Evolutionary conservation across 2,113 vertebrate species (phyloP).

Genomic region (Osmerus mordax): DNA sequence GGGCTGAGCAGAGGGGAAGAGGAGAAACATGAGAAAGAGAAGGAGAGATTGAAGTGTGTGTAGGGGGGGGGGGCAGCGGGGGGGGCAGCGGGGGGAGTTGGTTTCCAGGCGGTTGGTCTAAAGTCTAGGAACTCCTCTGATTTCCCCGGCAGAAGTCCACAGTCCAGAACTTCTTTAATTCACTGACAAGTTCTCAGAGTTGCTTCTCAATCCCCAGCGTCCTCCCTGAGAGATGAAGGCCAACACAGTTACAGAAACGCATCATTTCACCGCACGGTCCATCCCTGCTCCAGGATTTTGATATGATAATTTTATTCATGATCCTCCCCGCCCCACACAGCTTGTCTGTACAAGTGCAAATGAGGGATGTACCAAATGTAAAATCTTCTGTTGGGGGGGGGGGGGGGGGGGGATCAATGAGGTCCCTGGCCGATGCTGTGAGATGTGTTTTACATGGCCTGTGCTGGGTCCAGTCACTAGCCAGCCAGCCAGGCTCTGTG

Average conservation of each 20-base stretch:
- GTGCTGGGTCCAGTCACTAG: background rate
- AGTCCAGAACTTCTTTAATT: conserved; percentile 10
- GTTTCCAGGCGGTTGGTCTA: background rate
- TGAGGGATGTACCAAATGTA: conserved; percentile 9
- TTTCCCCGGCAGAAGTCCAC: background rate
- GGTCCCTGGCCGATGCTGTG: conserved; percentile 2
- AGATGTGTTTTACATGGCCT: background rate
- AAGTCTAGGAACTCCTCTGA: conserved; percentile 2
- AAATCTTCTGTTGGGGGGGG: conserved; percentile 2
- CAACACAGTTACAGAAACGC: background rate
- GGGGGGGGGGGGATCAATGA: background rate
- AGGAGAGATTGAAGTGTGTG: background rate
- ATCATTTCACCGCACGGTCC: background rate
- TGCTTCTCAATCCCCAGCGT: conserved; percentile 11
- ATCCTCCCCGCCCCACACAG: background rate
- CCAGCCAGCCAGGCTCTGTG: background rate
- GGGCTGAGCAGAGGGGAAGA: background rate
- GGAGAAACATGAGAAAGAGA: background rate
- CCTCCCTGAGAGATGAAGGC: conserved; percentile 2
- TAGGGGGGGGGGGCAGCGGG: background rate
- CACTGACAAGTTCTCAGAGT: conserved; percentile 11
- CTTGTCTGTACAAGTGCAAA: conserved; percentile 13
- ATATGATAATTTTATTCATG: conserved; percentile 8
- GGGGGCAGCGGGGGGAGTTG: too few species aligned
- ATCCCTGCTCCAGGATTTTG: background rate